These are phyloP conservation scores for Dendrolimus houi DNA, from an alignment of 2,888 invertebrate species.

Conservation along the genomic window DNA sequence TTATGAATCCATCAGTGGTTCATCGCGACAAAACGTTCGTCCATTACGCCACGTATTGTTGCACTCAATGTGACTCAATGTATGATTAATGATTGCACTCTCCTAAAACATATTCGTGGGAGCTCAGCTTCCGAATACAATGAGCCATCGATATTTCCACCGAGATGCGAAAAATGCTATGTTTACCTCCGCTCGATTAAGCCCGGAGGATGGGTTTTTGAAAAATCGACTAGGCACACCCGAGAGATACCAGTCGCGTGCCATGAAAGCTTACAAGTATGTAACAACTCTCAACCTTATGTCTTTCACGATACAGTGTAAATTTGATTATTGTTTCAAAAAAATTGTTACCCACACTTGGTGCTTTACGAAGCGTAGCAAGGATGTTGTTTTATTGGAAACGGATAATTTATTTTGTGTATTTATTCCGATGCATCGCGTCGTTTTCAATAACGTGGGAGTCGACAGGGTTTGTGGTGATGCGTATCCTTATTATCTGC, in stretches of 20 bases:
- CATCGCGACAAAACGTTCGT: slow-evolving; percentile 46
- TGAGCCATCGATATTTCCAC: slow-evolving; percentile 56
- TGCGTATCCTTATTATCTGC: slow-evolving; percentile 25
- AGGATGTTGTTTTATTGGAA: slow-evolving; percentile 69
- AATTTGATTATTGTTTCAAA: not conserved
- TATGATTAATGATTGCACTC: slow-evolving; percentile 62
- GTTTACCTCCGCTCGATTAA: slow-evolving; percentile 73
- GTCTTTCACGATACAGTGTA: not conserved
- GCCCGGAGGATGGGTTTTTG: slow-evolving; percentile 54
- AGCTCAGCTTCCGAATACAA: slow-evolving; percentile 34
- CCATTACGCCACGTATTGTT: slow-evolving; percentile 57
- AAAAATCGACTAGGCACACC: slow-evolving; percentile 47
- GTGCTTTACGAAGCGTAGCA: slow-evolving; percentile 39
- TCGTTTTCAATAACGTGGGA: slow-evolving; percentile 62
- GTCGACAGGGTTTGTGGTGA: slow-evolving; percentile 25
- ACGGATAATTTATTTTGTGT: slow-evolving; percentile 70
- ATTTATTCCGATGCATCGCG: slow-evolving; percentile 62
- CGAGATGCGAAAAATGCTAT: slow-evolving; percentile 63
- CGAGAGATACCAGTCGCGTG: slow-evolving; percentile 47
- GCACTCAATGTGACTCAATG: slow-evolving; percentile 68
- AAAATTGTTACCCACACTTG: slow-evolving; percentile 19
- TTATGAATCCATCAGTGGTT: slow-evolving; percentile 37
- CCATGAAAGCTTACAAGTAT: slow-evolving; percentile 12
- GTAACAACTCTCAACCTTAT: slow-evolving; percentile 22
- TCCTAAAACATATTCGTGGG: slow-evolving; percentile 65